phyloP scores from a whole-genome alignment of 2,888 invertebrate genomes.

The Glyphotaelius pellucidus region DNA sequence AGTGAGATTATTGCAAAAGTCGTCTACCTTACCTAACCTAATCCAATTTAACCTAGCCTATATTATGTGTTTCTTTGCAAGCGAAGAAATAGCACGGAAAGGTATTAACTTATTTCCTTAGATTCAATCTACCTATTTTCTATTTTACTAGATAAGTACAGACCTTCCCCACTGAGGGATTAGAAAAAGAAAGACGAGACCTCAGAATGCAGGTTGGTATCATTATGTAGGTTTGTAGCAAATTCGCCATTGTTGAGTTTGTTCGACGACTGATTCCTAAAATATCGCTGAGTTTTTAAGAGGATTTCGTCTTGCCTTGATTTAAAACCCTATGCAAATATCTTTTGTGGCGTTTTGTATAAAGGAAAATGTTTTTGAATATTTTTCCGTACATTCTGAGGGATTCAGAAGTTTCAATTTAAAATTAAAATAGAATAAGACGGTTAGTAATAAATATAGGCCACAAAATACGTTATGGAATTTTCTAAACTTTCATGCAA shows the following conservation, averaged over 20 bases:
- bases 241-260: conserved; percentile 22
- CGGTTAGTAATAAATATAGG: not conserved
- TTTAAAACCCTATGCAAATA: conserved; percentile 44
- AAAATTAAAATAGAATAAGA: not conserved
- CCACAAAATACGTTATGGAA: not conserved
- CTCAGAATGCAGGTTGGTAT: not conserved
- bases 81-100: not conserved
- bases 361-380: conserved; percentile 23
- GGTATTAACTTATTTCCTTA: not conserved
- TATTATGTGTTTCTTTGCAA: not conserved
- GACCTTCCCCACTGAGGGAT: not conserved
- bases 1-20: no score
- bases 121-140: not conserved
- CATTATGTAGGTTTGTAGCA: not conserved
- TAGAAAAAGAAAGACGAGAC: not conserved
- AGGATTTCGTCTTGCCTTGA: conserved; percentile 39
- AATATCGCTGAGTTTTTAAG: conserved; percentile 36
- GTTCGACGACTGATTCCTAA: conserved; percentile 36
- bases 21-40: not conserved
- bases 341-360: conserved; percentile 22
- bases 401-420: not conserved
- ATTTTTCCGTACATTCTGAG: conserved; percentile 7
- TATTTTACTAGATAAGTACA: not conserved
- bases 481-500: not conserved
- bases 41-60: not conserved